These are phyloP conservation scores for Hydrozoanthus gracilis DNA, from an alignment of 92 coral and sea anemone species.

Conservation along the genomic window DNA sequence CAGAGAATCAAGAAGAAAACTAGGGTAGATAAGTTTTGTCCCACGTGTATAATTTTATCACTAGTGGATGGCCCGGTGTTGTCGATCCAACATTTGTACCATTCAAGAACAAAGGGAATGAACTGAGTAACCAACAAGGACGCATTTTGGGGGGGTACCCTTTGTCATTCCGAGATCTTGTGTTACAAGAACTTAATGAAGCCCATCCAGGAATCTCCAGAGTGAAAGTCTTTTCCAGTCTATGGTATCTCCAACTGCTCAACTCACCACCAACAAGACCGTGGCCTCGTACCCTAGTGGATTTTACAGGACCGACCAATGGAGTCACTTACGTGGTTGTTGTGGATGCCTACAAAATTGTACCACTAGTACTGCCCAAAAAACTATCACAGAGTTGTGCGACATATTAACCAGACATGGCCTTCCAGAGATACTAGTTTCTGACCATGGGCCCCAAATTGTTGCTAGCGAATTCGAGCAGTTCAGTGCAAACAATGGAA, in stretches of 20 bases:
- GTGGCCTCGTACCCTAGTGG: constrained; percentile 70
- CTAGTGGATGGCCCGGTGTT: constrained; percentile 55
- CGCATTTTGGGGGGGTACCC: constrained; percentile 55
- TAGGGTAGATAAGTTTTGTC: constrained; percentile 53
- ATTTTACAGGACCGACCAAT: constrained; percentile 37
- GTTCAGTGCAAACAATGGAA: constrained; percentile 58
- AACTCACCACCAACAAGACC: constrained; percentile 50
- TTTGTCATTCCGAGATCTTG: constrained; percentile 31
- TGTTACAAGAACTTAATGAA: constrained; percentile 57
- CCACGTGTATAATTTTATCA: constrained; percentile 39
- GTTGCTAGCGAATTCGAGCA: constrained; percentile 55
- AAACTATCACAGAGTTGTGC: constrained; percentile 24
- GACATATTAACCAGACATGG: constrained; percentile 66
- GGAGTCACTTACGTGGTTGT: constrained; percentile 53
- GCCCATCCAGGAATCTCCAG: constrained; percentile 60
- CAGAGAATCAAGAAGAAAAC: constrained; percentile 53
- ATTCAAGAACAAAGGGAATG: constrained; percentile 38
- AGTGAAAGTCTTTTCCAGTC: constrained; percentile 49
- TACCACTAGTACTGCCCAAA: constrained; percentile 20
- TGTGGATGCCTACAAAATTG: constrained; percentile 67
- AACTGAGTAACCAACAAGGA: background rate
- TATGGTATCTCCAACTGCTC: constrained; percentile 56
- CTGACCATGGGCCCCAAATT: constrained; percentile 68
- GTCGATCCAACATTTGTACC: constrained; percentile 48
- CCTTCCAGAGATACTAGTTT: constrained; percentile 60